These are phyloP conservation scores for Eupithecia exiguata DNA, from an alignment of 2,888 invertebrate species.

Conservation along the genomic window DNA sequence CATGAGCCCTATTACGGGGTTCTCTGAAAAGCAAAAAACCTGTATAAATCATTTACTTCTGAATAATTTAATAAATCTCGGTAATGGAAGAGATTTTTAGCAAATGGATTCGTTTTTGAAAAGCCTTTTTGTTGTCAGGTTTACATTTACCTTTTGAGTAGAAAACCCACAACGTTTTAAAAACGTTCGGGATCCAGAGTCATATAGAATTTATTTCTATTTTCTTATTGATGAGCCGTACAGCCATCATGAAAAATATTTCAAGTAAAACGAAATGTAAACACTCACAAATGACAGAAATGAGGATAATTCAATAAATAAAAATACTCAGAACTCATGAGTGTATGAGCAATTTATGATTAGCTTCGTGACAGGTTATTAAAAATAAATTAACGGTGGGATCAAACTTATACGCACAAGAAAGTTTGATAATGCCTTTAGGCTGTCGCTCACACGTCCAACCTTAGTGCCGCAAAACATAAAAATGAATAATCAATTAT, in stretches of 20 bases:
- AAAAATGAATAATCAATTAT: background rate
- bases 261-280: background rate
- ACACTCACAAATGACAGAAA: background rate
- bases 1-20: constrained; percentile 24
- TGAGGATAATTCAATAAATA: background rate
- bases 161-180: background rate
- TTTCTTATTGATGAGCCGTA: background rate
- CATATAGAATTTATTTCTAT: background rate
- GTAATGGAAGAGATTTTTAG: constrained; percentile 72
- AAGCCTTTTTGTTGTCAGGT: constrained; percentile 47
- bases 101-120: constrained; percentile 69
- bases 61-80: constrained; percentile 79
- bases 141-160: constrained; percentile 4
- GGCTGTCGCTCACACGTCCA: no score
- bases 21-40: constrained; percentile 49
- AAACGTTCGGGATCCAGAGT: background rate
- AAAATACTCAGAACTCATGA: background rate
- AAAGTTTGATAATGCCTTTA: background rate
- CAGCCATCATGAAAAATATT: background rate
- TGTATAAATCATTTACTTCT: constrained; percentile 69
- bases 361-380: background rate
- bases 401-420: background rate
- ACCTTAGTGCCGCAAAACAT: background rate
- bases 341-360: background rate
- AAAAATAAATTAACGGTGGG: background rate